These are phyloP conservation scores for Crax fasciolata DNA, from an alignment of 2,797 vertebrate genomes.

Conservation along the genomic window DNA sequence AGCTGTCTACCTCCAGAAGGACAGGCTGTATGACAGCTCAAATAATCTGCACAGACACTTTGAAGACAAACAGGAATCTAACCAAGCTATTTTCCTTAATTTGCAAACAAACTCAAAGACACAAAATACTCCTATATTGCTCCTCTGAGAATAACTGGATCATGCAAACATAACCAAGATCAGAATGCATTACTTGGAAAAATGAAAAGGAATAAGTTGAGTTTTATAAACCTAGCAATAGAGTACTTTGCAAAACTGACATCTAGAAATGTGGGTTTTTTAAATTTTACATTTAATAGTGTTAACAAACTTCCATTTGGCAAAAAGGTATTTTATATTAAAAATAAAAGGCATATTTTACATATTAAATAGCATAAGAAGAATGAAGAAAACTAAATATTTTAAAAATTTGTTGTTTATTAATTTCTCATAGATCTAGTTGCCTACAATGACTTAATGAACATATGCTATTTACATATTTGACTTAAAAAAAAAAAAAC, in stretches of 20 bases:
- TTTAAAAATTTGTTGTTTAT: not conserved
- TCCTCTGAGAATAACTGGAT: not conserved
- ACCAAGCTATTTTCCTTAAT: not conserved
- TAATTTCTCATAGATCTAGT: not conserved
- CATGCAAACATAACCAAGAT: not conserved
- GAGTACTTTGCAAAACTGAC: not conserved
- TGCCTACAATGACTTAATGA: not conserved
- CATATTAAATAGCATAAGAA: not conserved
- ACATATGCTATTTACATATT: not conserved
- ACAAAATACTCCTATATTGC: not conserved
- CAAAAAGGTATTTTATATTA: not conserved
- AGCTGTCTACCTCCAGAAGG: not conserved
- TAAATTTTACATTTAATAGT: not conserved
- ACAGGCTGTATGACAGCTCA: not conserved
- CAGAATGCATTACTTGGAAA: not conserved
- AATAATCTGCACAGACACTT: not conserved
- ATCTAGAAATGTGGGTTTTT: not conserved
- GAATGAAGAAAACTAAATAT: not conserved
- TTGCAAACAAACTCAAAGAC: not conserved
- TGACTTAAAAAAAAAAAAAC: not conserved
- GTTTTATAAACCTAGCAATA: not conserved
- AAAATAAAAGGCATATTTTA: not conserved
- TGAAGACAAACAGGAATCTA: not conserved
- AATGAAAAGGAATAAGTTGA: not conserved
- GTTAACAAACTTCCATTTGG: not conserved